Conservation (phyloP, 2,888 invertebrate species). For the Parasteatoda lunata region DNA sequence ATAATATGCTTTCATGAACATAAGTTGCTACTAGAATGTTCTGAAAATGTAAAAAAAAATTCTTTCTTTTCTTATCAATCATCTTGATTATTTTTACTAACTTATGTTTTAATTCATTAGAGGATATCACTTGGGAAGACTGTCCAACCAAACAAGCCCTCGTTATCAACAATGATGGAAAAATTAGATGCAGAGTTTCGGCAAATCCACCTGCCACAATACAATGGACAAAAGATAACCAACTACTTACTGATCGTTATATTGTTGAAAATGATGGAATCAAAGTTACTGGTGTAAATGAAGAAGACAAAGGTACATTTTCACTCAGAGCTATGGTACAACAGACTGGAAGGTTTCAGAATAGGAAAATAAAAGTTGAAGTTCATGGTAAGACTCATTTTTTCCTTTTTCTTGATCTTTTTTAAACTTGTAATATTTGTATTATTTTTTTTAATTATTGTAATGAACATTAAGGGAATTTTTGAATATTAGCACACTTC, state of each 20-base stretch:
- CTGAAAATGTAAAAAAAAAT: no score
- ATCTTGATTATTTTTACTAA: no score
- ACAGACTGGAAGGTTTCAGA: constrained; percentile 67
- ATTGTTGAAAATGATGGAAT: constrained; percentile 65
- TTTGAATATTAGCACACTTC: background rate
- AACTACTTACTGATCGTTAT: constrained; percentile 58
- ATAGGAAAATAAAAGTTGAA: constrained; percentile 65
- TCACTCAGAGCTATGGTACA: constrained; percentile 68
- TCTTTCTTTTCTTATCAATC: no score
- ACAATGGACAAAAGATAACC: constrained; percentile 65
- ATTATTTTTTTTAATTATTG: background rate
- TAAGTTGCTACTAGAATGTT: no score
- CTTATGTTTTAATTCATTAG: constrained; percentile 5
- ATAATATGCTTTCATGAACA: no score
- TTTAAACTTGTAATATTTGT: background rate
- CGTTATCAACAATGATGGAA: constrained; percentile 66
- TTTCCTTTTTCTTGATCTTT: background rate
- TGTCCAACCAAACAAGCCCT: constrained; percentile 67
- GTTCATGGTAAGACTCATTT: constrained; percentile 60
- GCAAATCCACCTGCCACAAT: constrained; percentile 68
- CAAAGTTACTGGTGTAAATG: constrained; percentile 59
- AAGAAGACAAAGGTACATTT: constrained; percentile 67
- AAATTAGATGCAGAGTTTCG: constrained; percentile 68
- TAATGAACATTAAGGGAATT: background rate
- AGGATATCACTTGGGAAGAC: constrained; percentile 69